Base-by-base conservation (phyloP, 2,888 invertebrate genomes). In the Drepanosiphum platanoidis region DNA sequence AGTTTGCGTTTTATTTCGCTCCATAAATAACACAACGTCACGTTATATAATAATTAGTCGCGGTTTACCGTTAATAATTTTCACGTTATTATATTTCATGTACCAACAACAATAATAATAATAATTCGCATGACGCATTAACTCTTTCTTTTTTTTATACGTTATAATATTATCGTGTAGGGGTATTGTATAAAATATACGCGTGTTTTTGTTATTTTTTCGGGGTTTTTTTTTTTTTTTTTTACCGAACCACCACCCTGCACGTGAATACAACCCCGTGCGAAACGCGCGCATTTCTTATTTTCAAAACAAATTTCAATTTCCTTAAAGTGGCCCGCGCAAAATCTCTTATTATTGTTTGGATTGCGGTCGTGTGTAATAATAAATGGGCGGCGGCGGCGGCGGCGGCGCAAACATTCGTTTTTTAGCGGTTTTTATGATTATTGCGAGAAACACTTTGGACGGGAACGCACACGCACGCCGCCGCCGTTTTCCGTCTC, bases 21-120 rank as follows among this genome's bases (percentile, higher is more conserved):
- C 42, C 9, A 66, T 78, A 72, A 72, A 72, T 72, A 30, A 72
- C n/a, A n/a, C n/a, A 46, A 74, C n/a, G 58, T 58, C 58, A 58
- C 75, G 75, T 75, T 75, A 75, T 75, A 58, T 34, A 52, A 74
- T n/a, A 74, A 74, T 66, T 66, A 66, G 66, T 66, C 2, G 15
- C 11, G 39, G 77, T 30, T 77, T 39, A 77, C 27, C 11, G 30
- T 27, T 42, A 0, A 64, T 32, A 58, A 27, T 68, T 42, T 71
- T 5, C 27, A 30, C 15, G 30, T 71, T 42, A 27, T 71, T 71
- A 71, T 58, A 58, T 58, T 71, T 42, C n/a, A 36, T n/a, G n/a
- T n/a, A n/a, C n/a, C n/a, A n/a, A n/a, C n/a, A n/a, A n/a, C n/a
- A n/a, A n/a, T n/a, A n/a, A n/a, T n/a, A n/a, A n/a, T 36, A 42